Base-by-base conservation (phyloP, 2,797 vertebrate species). In the Amniataba percoides region DNA sequence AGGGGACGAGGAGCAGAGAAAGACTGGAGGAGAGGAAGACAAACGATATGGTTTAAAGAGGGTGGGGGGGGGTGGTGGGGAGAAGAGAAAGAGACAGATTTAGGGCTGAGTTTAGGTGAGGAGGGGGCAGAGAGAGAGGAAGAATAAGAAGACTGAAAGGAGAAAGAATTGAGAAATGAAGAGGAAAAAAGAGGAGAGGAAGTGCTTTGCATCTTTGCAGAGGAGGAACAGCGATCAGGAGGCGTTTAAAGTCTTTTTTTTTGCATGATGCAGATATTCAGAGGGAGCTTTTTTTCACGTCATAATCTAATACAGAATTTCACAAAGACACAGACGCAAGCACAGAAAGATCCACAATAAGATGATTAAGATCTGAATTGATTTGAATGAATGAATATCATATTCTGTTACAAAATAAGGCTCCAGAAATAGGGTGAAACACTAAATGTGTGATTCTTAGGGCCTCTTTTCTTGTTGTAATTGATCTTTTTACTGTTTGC, bases 291-390 rank as follows among this genome's bases (percentile, higher is more conserved):
- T n/a, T 51, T 48, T 34, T 78, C 19, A 31, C 43, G 3, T 84
- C 48, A 51, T 53, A 63, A 62, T 74, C 62, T 36, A 34, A 78
- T 16, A 36, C 59, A 36, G 61, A 60, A 16, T 64, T 42, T 45
- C 60, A 60, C 55, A 15, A 21, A 65, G 15, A 65, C 61, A 51
- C 52, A 49, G 16, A 10, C 19, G 7, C 51, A n/a, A n/a, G 25
- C 57, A 34, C 67, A 5, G 69, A 80, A 58, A 31, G 74, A 75
- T 39, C 62, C 40, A 52, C 77, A 63, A 53, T 82, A 66, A 82
- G 59, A 80, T 67, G 81, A 85, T 86, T 81, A 81, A 57, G 67
- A 81, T 73, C 51, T 66, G 84, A 81, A 84, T 63, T 58, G 14
- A 88, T 82, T 78, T 67, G 57, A 84, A 85, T 81, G 60, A 73